Evolutionary conservation across 2,113 vertebrate species (phyloP).

Genomic region (Glaucidium brasilianum): DNA sequence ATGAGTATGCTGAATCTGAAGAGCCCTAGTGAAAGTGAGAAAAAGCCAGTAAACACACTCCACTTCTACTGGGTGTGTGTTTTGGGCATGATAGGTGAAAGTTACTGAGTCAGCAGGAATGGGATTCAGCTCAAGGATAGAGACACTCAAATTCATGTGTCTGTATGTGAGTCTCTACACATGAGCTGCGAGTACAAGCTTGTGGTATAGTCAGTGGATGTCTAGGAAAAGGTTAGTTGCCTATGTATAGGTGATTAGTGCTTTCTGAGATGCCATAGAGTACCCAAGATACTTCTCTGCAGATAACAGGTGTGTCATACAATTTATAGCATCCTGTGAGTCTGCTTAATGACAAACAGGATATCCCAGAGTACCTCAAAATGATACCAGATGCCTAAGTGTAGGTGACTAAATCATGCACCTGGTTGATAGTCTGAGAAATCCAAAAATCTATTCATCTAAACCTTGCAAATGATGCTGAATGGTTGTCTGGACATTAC

Average conservation of each 20-base stretch:
- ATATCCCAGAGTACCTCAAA: neutral
- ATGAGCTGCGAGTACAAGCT: neutral
- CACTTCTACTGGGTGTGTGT: neutral
- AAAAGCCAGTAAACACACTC: neutral
- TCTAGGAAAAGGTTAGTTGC: neutral
- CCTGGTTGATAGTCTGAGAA: rapidly evolving
- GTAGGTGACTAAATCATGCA: neutral
- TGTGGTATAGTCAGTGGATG: neutral
- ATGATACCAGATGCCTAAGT: neutral
- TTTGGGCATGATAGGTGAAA: neutral
- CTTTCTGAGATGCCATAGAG: neutral
- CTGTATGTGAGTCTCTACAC: neutral
- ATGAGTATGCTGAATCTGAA: neutral
- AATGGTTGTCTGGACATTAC: neutral
- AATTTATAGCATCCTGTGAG: neutral
- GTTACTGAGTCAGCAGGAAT: neutral
- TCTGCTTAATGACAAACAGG: neutral
- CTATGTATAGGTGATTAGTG: neutral
- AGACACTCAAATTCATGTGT: neutral
- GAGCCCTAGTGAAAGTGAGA: neutral
- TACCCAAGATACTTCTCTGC: neutral
- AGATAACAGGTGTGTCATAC: neutral
- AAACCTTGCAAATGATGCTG: neutral
- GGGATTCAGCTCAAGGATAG: neutral
- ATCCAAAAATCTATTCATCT: neutral